Base-by-base conservation (phyloP, 2,888 invertebrate species). In the Spilarctia lutea region DNA sequence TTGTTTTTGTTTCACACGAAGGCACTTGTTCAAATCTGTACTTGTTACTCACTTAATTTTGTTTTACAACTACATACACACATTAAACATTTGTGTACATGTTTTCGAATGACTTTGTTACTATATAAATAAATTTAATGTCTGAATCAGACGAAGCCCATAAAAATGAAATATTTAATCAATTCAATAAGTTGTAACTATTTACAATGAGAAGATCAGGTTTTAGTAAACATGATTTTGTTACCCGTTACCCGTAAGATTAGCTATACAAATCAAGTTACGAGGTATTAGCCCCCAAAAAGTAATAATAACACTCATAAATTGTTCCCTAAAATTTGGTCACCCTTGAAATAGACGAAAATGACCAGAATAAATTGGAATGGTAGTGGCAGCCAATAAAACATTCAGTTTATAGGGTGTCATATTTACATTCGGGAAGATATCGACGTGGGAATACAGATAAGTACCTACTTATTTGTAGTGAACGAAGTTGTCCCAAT, bases 301-400 rank as follows among this genome's bases (percentile, higher is more conserved):
- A 91, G 86, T 88, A 86, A 89, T 90, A 92, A 91, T 90, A 92
- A 91, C 90, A 87, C 85, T 85, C 83, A 93, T 95, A 94, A 94
- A 93, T 94, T 93, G 90, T 90, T 92, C 94, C 95, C 93, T 91
- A 90, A 93, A 93, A 92, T 92, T 91, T 93, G 94, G 92, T 93
- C 93, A 94, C 95, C 96, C 95, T 93, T 91, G 90, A 91, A 87
- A 88, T 91, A 94, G 91, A 93, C 92, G 94, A 95, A 94, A 96
- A 94, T 95, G 94, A 95, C 95, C 95, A 95, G 94, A 93, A 95
- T 95, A 96, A 95, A 96, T 95, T 95, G 94, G 94, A 92, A 95
- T 94, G 92, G 92, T 89, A 92, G 92, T 95, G 93, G 93, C 92
- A 94, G 92, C 91, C 94, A 88, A 96, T 95, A 95, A 96, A 95